Base-by-base conservation (phyloP, 2,113 vertebrate species). In the Stigmatopora nigra region DNA sequence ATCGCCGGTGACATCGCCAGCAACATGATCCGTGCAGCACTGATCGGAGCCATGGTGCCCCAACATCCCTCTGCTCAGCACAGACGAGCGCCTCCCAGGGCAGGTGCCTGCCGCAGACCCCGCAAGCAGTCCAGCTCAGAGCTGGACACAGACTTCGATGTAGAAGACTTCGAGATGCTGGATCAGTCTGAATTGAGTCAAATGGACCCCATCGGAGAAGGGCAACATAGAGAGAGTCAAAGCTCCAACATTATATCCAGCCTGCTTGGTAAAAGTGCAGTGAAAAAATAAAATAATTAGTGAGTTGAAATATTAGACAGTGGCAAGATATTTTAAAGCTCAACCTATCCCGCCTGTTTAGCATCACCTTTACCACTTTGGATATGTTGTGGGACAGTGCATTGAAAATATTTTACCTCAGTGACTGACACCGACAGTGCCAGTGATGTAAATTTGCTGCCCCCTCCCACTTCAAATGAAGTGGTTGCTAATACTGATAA, bases 161-260 rank as follows among this genome's bases (percentile, higher is more conserved):
- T 91, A 38, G 96, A 97, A 82, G 96, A 98, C 87, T 99, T 98
- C 92, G 97, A 98, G 88, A 92, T 99, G 89, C 89, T 99, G 87
- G 96, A 98, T 90, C 96, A 99, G 84, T 97, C 94, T 0, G 95
- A 98, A 89, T 90, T 99, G 76, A 96, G 89, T 87, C 94, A 96
- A 88, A 86, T 97, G 91, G 96, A 99, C 90, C 91, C 94, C 22
- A 31, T 91, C 0, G 87, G 86, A 82, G 92, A 91, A 5, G 89
- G 90, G 67, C 90, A 90, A 69, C 79, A 52, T 17, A 73, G 78
- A 36, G 20, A 75, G 15, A 80, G 78, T 58, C 85, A 87, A 73
- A 87, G 84, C 51, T 82, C 88, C 77, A 88, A 83, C 83, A 91
- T 92, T 82, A 78, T 92, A 67, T 90, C 90, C 51, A 90, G 77